Percentiles rank a stretch among this genome's conserved stretches.
Evolutionary conservation across 2,888 invertebrate species (phyloP).

Genomic region (Volucella inanis): DNA sequence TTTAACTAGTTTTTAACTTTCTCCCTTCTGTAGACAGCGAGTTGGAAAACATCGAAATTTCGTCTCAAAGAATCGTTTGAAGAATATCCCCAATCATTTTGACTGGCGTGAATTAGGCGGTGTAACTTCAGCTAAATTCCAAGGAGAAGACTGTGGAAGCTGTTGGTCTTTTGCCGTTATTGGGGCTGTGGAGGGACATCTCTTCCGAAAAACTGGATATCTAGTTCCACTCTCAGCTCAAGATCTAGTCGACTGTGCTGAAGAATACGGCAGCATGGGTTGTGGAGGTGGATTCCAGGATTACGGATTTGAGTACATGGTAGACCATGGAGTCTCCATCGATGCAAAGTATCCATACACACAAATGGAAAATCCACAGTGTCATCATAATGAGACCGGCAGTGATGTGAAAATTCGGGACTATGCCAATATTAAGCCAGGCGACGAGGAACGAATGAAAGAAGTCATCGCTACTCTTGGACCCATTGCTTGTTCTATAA

Average conservation of each 20-base stretch:
- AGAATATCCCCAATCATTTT: slow-evolving; percentile 79
- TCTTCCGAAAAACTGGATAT: slow-evolving; percentile 80
- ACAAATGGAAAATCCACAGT: slow-evolving; percentile 78
- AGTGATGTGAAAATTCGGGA: slow-evolving; percentile 78
- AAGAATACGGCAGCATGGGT: slow-evolving; percentile 80
- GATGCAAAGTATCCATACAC: slow-evolving; percentile 81
- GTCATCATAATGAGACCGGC: slow-evolving; percentile 79
- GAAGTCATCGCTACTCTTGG: slow-evolving; percentile 81
- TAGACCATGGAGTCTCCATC: slow-evolving; percentile 80
- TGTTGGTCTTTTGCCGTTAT: slow-evolving; percentile 81
- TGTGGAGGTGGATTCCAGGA: slow-evolving; percentile 82
- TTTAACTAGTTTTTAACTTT: background rate
- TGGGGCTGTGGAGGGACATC: slow-evolving; percentile 81
- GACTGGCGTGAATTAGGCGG: slow-evolving; percentile 82
- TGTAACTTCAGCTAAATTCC: slow-evolving; percentile 81
- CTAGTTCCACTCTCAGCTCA: slow-evolving; percentile 82
- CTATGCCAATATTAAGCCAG: slow-evolving; percentile 80
- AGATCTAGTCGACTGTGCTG: slow-evolving; percentile 82
- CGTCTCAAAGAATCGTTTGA: slow-evolving; percentile 65
- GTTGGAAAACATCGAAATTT: slow-evolving; percentile 79
- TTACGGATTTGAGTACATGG: slow-evolving; percentile 81
- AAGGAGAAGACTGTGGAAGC: slow-evolving; percentile 80
- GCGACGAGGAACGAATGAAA: slow-evolving; percentile 81
- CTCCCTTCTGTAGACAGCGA: slow-evolving; percentile 76
- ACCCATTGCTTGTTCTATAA: slow-evolving; percentile 81